Conservation (phyloP, 2,888 invertebrate genomes). For the Polymixis lichenea region DNA sequence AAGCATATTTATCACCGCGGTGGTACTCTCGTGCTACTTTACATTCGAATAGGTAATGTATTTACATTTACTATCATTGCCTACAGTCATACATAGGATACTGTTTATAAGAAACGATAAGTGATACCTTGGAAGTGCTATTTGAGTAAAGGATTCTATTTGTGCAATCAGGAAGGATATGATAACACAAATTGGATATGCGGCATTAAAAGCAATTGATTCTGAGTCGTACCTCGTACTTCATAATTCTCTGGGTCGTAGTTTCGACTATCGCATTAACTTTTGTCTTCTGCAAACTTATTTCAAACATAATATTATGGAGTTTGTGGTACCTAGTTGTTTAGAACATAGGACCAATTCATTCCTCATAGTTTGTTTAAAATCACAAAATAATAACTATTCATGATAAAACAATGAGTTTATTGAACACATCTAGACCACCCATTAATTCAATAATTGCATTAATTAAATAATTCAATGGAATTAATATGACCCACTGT, state of each 20-base stretch:
- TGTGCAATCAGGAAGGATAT: conserved; percentile 57
- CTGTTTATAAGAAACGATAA: conserved; percentile 12
- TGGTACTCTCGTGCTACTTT: conserved; percentile 51
- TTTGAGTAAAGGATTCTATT: conserved; percentile 23
- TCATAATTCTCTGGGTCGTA: conserved; percentile 27
- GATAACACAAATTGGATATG: conserved; percentile 62
- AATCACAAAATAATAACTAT: conserved; percentile 3
- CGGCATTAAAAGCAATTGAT: conserved; percentile 55
- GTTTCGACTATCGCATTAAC: conserved; percentile 10
- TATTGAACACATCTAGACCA: conserved; percentile 6
- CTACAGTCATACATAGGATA: not conserved
- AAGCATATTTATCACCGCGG: conserved; percentile 46
- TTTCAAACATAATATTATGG: not conserved
- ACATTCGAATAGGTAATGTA: conserved; percentile 19
- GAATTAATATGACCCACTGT: not conserved
- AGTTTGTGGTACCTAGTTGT: not conserved
- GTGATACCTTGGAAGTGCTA: conserved; percentile 9
- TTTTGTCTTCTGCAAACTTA: not conserved
- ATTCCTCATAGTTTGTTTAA: conserved; percentile 10
- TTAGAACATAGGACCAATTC: not conserved
- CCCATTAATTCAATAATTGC: too few relatives aligned
- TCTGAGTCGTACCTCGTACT: conserved; percentile 34
- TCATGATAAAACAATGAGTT: not conserved
- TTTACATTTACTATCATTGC: conserved; percentile 14
- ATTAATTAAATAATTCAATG: conserved; percentile 32